These are phyloP conservation scores for Amphiprion clarkii DNA, from an alignment of 2,797 vertebrate species.

Conservation along the genomic window DNA sequence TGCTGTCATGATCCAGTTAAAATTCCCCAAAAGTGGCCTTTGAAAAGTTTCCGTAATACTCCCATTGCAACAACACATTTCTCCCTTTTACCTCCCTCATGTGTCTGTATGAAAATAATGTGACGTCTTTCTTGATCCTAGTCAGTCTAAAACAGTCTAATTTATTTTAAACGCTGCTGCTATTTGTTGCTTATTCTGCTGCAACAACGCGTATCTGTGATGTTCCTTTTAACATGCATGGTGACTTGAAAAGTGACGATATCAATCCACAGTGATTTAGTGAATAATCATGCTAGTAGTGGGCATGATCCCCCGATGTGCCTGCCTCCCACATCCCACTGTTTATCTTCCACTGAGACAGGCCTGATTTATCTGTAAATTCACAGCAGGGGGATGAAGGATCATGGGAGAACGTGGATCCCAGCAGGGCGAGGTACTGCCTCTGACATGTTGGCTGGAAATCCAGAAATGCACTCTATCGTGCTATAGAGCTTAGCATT, in stretches of 20 bases:
- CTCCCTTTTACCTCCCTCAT: too few relatives aligned
- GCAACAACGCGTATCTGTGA: not conserved
- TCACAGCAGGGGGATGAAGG: not conserved
- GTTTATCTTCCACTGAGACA: conserved; percentile 29
- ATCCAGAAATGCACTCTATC: conserved; percentile 28
- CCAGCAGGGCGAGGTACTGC: conserved; percentile 3
- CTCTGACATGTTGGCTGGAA: conserved; percentile 15
- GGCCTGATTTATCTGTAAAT: conserved; percentile 23
- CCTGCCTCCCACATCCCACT: conserved; percentile 20
- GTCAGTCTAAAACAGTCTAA: not conserved
- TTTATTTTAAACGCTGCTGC: not conserved
- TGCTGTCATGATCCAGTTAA: not conserved
- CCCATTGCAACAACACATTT: not conserved
- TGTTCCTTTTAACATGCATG: not conserved
- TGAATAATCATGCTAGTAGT: conserved; percentile 30
- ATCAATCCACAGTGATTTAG: conserved; percentile 37
- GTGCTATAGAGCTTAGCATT: not conserved
- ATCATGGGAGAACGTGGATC: conserved; percentile 27
- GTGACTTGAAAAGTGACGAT: conserved; percentile 13
- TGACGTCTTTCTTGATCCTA: too few relatives aligned
- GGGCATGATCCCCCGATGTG: conserved; percentile 5
- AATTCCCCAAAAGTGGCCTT: not conserved
- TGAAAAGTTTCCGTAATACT: not conserved
- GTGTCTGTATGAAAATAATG: too few relatives aligned
- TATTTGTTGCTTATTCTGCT: not conserved